These are phyloP conservation scores for Crematogaster levior DNA, from an alignment of 2,888 invertebrate genomes.

Conservation along the genomic window DNA sequence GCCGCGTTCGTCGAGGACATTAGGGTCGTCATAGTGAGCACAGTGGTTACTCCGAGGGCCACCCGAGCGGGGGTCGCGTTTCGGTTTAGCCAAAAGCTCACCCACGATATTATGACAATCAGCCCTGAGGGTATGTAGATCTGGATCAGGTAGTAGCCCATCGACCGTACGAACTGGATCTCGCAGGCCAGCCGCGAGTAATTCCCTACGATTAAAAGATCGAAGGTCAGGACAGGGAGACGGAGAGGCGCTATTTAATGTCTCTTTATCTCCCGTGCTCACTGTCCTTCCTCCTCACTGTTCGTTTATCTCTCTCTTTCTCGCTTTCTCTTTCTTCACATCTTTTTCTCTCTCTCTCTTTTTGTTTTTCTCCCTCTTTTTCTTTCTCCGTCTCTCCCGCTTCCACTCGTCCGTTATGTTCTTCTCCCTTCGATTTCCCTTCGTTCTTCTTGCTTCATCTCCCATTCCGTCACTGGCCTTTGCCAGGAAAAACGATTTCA, in stretches of 20 bases:
- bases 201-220: constrained; percentile 91
- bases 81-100: constrained; percentile 98
- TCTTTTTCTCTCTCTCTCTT: constrained; percentile 37
- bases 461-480: constrained; percentile 32
- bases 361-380: constrained; percentile 38
- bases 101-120: constrained; percentile 99
- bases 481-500: constrained; percentile 53
- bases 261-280: constrained; percentile 70
- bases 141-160: constrained; percentile 99
- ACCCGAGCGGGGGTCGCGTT: constrained; percentile 98
- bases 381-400: constrained; percentile 36
- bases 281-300: constrained; percentile 54
- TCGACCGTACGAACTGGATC: constrained; percentile 98
- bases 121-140: constrained; percentile 99
- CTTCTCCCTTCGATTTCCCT: constrained; percentile 38
- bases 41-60: constrained; percentile 97
- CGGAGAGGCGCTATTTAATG: constrained; percentile 74
- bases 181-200: constrained; percentile 98
- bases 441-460: constrained; percentile 27
- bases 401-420: constrained; percentile 35
- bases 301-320: constrained; percentile 50
- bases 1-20: constrained; percentile 99
- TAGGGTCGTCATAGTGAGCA: constrained; percentile 98
- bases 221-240: constrained; percentile 75
- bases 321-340: constrained; percentile 55